These are phyloP conservation scores for Alosa sapidissima DNA, from an alignment of 2,797 vertebrate genomes.

Conservation along the genomic window DNA sequence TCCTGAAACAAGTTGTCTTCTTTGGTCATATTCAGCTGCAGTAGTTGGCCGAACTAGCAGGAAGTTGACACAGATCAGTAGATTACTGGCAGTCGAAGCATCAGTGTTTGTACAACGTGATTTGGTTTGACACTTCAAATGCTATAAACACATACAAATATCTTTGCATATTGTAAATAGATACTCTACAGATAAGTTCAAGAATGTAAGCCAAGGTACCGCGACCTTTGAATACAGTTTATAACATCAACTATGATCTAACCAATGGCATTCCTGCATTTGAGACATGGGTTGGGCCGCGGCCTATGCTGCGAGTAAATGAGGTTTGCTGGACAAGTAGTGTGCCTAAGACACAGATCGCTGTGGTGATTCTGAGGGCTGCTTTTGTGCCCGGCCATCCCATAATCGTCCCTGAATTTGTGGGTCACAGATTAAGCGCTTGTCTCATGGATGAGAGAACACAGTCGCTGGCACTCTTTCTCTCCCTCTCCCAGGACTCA, in stretches of 20 bases:
- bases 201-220: background rate
- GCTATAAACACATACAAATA: conserved; percentile 5
- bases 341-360: conserved; percentile 31
- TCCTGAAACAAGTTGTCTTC: background rate
- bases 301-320: background rate
- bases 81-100: background rate
- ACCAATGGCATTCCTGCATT: background rate
- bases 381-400: conserved; percentile 51
- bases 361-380: conserved; percentile 50
- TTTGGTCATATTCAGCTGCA: background rate
- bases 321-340: background rate
- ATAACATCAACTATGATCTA: background rate
- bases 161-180: background rate
- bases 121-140: background rate
- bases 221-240: background rate
- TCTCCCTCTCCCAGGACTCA: conserved; percentile 29
- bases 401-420: conserved; percentile 62
- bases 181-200: background rate
- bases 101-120: background rate
- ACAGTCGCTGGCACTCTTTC: conserved; percentile 60
- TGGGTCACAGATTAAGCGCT: conserved; percentile 72
- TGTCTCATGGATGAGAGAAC: conserved; percentile 69
- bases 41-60: background rate
- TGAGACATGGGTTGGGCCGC: background rate
- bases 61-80: conserved; percentile 1